Conservation (phyloP, 2,113 vertebrate genomes). For the Casuarius casuarius region DNA sequence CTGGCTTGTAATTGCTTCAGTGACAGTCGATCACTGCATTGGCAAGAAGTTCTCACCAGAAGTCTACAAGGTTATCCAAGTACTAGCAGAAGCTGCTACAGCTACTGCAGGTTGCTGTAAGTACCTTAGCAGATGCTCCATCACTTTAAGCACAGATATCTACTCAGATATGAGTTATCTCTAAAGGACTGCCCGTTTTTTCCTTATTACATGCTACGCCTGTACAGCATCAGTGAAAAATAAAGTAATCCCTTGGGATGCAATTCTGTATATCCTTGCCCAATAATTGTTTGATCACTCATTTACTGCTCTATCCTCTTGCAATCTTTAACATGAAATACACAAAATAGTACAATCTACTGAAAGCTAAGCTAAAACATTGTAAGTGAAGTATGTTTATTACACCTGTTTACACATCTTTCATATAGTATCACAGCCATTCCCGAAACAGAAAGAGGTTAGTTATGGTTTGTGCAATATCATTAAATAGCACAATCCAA, state of each 20-base stretch:
- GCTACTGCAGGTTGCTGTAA: fast-evolving
- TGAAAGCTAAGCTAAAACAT: neutral
- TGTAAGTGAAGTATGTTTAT: neutral
- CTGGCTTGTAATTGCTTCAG: neutral
- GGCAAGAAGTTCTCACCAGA: neutral
- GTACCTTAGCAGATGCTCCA: fast-evolving
- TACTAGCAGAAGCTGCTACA: neutral
- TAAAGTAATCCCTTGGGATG: neutral
- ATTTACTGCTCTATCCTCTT: neutral
- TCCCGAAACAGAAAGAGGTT: neutral
- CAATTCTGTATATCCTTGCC: neutral
- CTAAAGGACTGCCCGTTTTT: neutral
- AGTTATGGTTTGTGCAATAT: neutral
- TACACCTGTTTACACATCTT: neutral
- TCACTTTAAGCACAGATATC: neutral
- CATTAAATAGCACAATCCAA: neutral
- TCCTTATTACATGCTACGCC: neutral
- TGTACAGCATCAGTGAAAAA: neutral
- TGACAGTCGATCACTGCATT: neutral
- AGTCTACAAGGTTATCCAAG: neutral
- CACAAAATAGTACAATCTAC: neutral
- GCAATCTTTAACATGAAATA: neutral
- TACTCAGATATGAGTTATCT: neutral
- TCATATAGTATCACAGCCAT: neutral
- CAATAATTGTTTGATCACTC: neutral